Percentiles rank a stretch among this genome's conserved stretches.
Evolutionary conservation across 2,113 vertebrate genomes (phyloP).

Genomic region (Hyperopisus bebe): DNA sequence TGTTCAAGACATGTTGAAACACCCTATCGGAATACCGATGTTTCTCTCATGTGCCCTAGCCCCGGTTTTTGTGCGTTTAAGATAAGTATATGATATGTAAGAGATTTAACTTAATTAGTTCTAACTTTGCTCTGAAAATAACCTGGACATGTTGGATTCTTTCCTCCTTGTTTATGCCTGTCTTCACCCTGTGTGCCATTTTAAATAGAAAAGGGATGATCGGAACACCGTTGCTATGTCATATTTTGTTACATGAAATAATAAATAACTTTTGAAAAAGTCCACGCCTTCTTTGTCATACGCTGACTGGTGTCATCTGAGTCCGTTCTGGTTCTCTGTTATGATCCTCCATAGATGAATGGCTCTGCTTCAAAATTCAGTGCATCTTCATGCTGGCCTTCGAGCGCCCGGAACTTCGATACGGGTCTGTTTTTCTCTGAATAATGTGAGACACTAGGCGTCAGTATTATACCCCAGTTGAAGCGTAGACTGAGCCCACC

Average conservation of each 20-base stretch:
- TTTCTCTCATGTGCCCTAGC: constrained; percentile 28
- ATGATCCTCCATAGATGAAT: not conserved
- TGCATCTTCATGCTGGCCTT: not conserved
- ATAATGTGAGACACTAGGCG: not conserved
- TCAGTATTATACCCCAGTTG: not conserved
- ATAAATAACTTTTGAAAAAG: constrained; percentile 55
- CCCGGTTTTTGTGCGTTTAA: constrained; percentile 27
- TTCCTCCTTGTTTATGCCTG: constrained; percentile 45
- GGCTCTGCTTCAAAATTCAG: not conserved
- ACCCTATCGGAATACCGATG: constrained; percentile 26
- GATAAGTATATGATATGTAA: constrained; percentile 18
- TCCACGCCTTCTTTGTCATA: not conserved
- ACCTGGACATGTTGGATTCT: constrained; percentile 36
- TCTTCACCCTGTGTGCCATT: constrained; percentile 69
- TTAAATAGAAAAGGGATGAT: constrained; percentile 53
- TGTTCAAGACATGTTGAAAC: constrained; percentile 36
- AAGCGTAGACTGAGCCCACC: not conserved
- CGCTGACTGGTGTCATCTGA: not conserved
- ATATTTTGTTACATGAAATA: constrained; percentile 67
- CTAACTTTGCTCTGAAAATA: constrained; percentile 35
- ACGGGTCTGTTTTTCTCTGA: not conserved
- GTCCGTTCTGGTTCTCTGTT: not conserved
- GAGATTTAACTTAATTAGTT: constrained; percentile 29
- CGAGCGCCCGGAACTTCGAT: not conserved
- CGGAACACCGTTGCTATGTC: constrained; percentile 55